Base-by-base conservation (phyloP, 2,888 invertebrate genomes). In the Drosophila subquinaria region DNA sequence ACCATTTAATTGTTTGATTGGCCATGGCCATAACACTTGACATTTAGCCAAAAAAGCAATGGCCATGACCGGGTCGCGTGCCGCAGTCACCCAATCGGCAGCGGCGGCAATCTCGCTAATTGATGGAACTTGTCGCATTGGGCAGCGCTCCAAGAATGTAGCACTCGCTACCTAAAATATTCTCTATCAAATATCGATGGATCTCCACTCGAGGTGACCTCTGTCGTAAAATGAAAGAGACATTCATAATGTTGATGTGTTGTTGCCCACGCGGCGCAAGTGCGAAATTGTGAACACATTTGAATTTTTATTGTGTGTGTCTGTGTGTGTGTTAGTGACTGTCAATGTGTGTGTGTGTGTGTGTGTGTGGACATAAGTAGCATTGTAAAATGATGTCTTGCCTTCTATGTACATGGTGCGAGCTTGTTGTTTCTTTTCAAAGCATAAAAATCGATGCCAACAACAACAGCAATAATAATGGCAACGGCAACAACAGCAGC, bases 351-450 rank as follows among this genome's bases (percentile, higher is more conserved):
- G 35, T 62, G 42, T 62, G 42, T 65, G 50, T 53, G 52, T 60
- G 38, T 65, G 69, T 64, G 76, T 53, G 66, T 76, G 56, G 60
- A 79, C 79, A 82, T 83, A 87, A 87, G 87, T 82, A 87, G 89
- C 78, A 78, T 73, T 82, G 84, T 84, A 87, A 83, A 86, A 86
- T 88, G 84, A 88, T 83, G 86, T 86, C 79, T 86, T 87, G 89
- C 86, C 86, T 88, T 88, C 84, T 86, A 81, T 81, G 88, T 76
- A 88, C 79, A 85, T 64, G 33, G 38, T 55, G 51, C 53, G 27
- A 36, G n/a, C 45, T 55, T 64, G 48, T 69, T 55, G 60, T 64
- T 69, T 72, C 65, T 70, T 69, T 48, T 51, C 72, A 80, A 78
- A 82, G 71, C 86, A 83, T 83, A 80, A 77, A 81, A 87, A 88